Percentiles rank a stretch among this genome's conserved stretches.
These are phyloP conservation scores for Lagorchestes hirsutus DNA, from an alignment of 2,797 vertebrate species.

Conservation along the genomic window DNA sequence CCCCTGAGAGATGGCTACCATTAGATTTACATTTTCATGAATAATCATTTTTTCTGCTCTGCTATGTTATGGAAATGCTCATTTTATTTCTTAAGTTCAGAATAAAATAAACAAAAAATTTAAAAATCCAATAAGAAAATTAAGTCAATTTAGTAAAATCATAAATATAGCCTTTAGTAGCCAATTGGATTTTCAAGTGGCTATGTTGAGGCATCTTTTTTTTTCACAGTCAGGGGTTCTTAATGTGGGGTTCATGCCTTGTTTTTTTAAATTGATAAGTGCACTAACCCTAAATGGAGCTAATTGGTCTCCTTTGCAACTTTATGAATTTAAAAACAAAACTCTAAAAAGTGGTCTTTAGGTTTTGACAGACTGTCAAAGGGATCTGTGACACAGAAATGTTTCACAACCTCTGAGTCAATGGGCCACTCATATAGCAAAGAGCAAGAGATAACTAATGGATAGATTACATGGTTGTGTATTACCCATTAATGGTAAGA, in stretches of 20 bases:
- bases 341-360: background rate
- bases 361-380: background rate
- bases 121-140: background rate
- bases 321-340: background rate
- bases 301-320: background rate
- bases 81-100: background rate
- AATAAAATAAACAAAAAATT: background rate
- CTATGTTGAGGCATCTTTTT: background rate
- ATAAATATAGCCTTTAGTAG: background rate
- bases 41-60: background rate
- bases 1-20: background rate
- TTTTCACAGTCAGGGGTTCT: background rate
- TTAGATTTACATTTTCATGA: background rate
- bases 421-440: background rate
- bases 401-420: background rate
- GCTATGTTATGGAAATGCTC: background rate
- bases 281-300: background rate
- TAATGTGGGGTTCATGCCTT: background rate
- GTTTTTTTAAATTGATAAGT: background rate
- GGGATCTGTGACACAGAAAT: background rate
- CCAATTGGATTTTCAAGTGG: background rate
- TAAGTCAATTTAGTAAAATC: background rate
- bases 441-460: background rate
- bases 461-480: background rate
- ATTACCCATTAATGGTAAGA: background rate